Conservation (phyloP, 2,888 invertebrate species). For the Ormyrus nitidulus region DNA sequence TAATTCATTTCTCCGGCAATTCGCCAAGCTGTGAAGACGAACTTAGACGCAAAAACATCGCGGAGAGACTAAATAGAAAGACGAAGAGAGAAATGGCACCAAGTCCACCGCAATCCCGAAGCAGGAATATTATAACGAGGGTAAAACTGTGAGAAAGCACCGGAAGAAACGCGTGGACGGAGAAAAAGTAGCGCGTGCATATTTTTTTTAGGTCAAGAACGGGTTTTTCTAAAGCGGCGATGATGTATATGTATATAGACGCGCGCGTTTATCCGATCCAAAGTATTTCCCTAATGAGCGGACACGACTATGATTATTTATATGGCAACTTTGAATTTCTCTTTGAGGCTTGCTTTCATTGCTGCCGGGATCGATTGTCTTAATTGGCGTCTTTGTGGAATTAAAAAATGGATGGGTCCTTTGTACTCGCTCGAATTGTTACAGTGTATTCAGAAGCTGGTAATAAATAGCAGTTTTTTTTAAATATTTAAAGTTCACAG, state of each 20-base stretch:
- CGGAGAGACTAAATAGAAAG: too few species aligned
- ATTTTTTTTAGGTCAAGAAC: conserved; percentile 35
- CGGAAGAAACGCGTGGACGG: neutral
- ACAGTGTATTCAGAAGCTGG: too few species aligned
- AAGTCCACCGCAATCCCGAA: too few species aligned
- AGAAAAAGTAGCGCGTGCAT: neutral
- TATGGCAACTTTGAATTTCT: neutral
- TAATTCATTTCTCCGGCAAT: too few species aligned
- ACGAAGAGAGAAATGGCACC: too few species aligned
- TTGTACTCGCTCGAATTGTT: too few species aligned
- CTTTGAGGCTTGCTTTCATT: conserved; percentile 29
- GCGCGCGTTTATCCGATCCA: neutral
- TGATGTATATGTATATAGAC: neutral
- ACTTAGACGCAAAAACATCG: too few species aligned
- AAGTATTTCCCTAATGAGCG: conserved; percentile 8
- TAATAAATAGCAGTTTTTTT: too few species aligned
- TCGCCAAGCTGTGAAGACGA: too few species aligned
- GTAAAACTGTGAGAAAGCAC: conserved; percentile 15
- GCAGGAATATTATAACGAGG: conserved; percentile 27
- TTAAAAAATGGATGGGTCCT: neutral
- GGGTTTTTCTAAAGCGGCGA: conserved; percentile 1
- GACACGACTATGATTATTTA: conserved; percentile 16
- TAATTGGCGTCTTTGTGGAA: neutral
- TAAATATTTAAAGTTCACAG: neutral
- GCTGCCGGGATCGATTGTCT: neutral